Percentiles rank a stretch among this genome's conserved stretches.
Conservation (phyloP, 2,113 vertebrate species). For the Dipodomys stephensi region DNA sequence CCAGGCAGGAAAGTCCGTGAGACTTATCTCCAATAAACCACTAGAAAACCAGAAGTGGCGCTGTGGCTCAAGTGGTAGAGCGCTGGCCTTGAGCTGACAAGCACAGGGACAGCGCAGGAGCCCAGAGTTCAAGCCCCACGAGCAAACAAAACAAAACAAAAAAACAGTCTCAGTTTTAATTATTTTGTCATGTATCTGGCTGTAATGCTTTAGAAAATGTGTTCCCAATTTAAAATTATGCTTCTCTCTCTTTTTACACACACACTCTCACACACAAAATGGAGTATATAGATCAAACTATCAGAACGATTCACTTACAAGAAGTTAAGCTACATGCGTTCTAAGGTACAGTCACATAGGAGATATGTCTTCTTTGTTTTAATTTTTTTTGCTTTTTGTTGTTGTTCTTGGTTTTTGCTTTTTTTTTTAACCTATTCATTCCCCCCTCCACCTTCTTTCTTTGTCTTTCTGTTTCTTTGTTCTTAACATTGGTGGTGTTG, state of each 20-base stretch:
- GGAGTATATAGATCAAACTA: neutral
- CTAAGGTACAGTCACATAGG: no score
- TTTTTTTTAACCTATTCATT: neutral
- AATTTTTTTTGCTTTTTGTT: neutral
- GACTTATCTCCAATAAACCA: no score
- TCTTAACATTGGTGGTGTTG: no score
- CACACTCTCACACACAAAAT: neutral
- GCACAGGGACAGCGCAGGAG: no score
- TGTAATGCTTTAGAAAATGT: neutral
- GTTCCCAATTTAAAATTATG: neutral
- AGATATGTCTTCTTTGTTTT: no score
- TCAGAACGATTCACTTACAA: neutral
- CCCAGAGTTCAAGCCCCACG: no score
- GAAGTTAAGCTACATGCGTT: neutral
- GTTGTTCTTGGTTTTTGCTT: neutral
- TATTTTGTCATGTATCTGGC: neutral
- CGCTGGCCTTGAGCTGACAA: no score
- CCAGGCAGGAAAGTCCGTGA: no score
- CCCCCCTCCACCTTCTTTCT: no score
- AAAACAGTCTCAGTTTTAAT: neutral
- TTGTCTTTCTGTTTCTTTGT: neutral
- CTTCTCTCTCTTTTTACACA: neutral
- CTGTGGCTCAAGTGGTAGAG: no score
- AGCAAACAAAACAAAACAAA: no score
- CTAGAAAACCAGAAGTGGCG: no score